These are phyloP conservation scores for Harpagifer antarcticus DNA, from an alignment of 2,797 vertebrate species.

Conservation along the genomic window DNA sequence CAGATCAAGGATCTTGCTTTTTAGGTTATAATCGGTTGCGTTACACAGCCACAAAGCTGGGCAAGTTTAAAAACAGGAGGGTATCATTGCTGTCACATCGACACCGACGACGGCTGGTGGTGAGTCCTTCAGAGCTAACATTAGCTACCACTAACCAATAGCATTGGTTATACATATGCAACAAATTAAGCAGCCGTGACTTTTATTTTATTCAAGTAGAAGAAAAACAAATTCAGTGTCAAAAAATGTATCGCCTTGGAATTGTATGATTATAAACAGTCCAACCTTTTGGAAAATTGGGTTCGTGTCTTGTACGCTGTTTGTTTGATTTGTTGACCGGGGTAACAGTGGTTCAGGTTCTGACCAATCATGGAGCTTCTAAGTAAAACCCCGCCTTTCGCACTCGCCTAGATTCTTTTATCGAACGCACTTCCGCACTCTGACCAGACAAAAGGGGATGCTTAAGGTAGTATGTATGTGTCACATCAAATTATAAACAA, in stretches of 20 bases:
- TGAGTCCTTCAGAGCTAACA: slow-evolving; percentile 58
- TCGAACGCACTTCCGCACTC: slow-evolving; percentile 70
- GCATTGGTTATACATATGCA: not conserved
- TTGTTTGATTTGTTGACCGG: slow-evolving; percentile 9
- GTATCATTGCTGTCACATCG: slow-evolving; percentile 73
- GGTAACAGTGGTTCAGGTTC: not conserved
- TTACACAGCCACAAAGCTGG: slow-evolving; percentile 68
- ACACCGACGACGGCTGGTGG: slow-evolving; percentile 76
- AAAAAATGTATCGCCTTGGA: not conserved
- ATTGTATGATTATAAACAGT: rapidly evolving
- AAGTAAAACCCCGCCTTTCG: slow-evolving; percentile 42
- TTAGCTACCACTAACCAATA: not conserved
- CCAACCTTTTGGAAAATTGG: not conserved
- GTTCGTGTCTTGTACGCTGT: not conserved
- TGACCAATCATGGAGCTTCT: slow-evolving; percentile 30
- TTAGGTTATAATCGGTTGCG: not conserved
- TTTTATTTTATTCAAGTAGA: not conserved
- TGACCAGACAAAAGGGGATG: slow-evolving; percentile 36
- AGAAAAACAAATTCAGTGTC: rapidly evolving
- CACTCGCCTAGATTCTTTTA: not conserved
- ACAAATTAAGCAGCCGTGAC: not conserved
- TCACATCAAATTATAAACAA: not conserved
- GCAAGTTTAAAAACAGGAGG: slow-evolving; percentile 67
- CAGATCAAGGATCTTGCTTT: not conserved
- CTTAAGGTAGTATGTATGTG: slow-evolving; percentile 61